These are phyloP conservation scores for Stylophora pistillata DNA, from an alignment of 64 coral and sea anemone genomes.

Conservation along the genomic window DNA sequence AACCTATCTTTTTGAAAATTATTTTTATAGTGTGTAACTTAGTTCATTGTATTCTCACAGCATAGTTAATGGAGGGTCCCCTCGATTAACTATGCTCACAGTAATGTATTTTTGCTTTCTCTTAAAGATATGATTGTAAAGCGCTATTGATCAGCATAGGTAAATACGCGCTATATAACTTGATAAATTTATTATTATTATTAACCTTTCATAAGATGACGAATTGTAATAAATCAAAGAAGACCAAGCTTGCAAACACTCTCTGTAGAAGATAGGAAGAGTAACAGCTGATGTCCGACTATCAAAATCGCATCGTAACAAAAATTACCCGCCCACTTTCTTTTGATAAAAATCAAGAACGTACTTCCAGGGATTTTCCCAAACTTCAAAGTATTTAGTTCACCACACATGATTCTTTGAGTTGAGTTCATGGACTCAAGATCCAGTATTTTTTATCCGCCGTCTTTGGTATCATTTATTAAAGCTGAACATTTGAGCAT, in stretches of 20 bases:
- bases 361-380: background rate
- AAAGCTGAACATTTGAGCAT: background rate
- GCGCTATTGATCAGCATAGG: too few species aligned
- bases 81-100: too few species aligned
- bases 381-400: background rate
- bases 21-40: too few species aligned
- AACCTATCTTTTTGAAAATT: too few species aligned
- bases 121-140: too few species aligned
- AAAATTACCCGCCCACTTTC: conserved; percentile 20
- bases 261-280: conserved; percentile 28
- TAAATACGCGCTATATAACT: too few species aligned
- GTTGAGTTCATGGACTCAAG: too few species aligned
- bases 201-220: conserved; percentile 12
- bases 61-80: too few species aligned
- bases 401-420: conserved; percentile 7
- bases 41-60: too few species aligned
- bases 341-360: too few species aligned
- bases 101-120: too few species aligned
- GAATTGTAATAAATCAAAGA: background rate
- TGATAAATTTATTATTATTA: too few species aligned
- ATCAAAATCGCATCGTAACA: conserved; percentile 45
- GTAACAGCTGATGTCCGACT: background rate
- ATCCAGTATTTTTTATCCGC: background rate
- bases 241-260: conserved; percentile 10
- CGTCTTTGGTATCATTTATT: background rate